A percentile compares a stretch with the other conserved stretches of the same genome.
Conservation (phyloP, 2,888 invertebrate species). For the Epistrophe eligans region DNA sequence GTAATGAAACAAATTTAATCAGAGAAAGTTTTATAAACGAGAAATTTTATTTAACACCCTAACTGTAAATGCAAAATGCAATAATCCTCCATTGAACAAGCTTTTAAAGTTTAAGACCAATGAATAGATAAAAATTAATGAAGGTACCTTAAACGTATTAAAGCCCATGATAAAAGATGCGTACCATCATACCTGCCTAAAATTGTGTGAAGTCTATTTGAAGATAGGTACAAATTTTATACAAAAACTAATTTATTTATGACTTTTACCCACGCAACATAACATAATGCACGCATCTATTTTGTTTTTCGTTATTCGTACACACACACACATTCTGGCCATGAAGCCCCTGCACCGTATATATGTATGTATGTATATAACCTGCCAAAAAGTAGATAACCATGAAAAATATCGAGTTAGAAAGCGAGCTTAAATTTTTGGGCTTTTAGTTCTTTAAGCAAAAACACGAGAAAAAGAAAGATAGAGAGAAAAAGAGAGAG, state of each 20-base stretch:
- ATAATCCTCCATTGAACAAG: neutral
- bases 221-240: neutral
- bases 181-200: too few species aligned
- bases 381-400: constrained; percentile 27
- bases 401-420: constrained; percentile 26
- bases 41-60: neutral
- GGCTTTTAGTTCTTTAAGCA: neutral
- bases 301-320: neutral
- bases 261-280: constrained; percentile 49
- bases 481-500: neutral
- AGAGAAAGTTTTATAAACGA: neutral
- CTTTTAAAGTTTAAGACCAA: neutral
- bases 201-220: neutral
- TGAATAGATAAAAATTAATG: neutral
- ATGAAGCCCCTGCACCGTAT: constrained; percentile 7
- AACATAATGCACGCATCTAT: constrained; percentile 47
- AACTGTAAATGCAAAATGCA: neutral
- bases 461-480: neutral
- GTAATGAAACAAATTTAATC: neutral
- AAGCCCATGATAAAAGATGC: neutral
- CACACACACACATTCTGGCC: neutral
- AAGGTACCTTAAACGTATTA: neutral
- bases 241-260: constrained; percentile 43
- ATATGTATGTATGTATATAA: neutral
- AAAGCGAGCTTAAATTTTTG: constrained; percentile 15